These are phyloP conservation scores for Microtus ochrogaster DNA, from an alignment of 2,113 vertebrate species.

Conservation along the genomic window DNA sequence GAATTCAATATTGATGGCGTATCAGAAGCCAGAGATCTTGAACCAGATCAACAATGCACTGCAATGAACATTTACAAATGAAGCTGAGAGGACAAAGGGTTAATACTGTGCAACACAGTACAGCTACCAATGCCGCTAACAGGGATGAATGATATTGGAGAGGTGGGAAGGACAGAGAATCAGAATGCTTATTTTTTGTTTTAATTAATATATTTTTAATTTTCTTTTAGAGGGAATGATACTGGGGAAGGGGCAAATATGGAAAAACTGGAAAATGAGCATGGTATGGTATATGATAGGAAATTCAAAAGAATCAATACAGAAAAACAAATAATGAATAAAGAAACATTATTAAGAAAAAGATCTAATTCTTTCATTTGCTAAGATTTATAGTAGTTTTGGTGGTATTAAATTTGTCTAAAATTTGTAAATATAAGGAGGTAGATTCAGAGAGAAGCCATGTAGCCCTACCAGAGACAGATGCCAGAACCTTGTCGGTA, in stretches of 20 bases:
- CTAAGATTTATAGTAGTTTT: neutral
- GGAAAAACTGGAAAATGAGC: neutral
- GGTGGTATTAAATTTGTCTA: neutral
- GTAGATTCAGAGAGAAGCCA: no score
- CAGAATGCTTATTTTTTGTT: neutral
- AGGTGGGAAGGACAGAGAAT: neutral
- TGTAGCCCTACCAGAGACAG: no score
- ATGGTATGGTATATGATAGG: neutral
- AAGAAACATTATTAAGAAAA: neutral
- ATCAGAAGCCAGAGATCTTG: neutral
- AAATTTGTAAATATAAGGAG: neutral
- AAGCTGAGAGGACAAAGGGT: neutral
- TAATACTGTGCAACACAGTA: neutral
- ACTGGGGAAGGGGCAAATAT: neutral
- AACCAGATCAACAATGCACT: neutral
- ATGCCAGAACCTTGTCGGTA: no score
- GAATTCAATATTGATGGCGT: neutral
- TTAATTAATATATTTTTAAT: neutral
- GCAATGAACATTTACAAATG: neutral
- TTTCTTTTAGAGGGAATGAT: neutral
- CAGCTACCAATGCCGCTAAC: neutral
- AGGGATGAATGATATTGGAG: neutral
- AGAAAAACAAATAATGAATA: neutral
- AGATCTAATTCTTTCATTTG: neutral
- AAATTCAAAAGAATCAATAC: neutral